A percentile compares a stretch with the other conserved stretches of the same genome.
These are phyloP conservation scores for Orbicella faveolata DNA, from an alignment of 64 coral and sea anemone species.

Conservation along the genomic window DNA sequence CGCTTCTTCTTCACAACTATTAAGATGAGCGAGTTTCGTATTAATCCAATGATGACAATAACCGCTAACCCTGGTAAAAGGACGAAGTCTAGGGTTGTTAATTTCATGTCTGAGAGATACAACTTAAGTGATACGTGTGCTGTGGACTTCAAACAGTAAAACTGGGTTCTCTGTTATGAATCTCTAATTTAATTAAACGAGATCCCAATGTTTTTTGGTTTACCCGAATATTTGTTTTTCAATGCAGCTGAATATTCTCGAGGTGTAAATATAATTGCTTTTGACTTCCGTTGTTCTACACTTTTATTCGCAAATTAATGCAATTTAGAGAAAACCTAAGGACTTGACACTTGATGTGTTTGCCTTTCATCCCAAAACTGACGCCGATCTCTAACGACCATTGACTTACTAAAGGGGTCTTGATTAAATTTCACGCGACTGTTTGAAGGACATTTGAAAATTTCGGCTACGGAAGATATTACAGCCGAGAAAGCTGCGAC, in stretches of 20 bases:
- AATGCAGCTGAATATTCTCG: conserved; percentile 4
- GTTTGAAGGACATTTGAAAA: not conserved
- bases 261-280: not conserved
- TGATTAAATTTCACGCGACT: not conserved
- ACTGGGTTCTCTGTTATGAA: not conserved
- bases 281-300: not conserved
- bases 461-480: not conserved
- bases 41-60: conserved; percentile 27
- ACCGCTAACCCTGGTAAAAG: conserved; percentile 26
- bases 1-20: conserved; percentile 49
- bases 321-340: not conserved
- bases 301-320: not conserved
- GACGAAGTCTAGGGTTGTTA: conserved; percentile 17
- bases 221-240: conserved; percentile 3
- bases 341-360: not conserved
- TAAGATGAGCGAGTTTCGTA: conserved; percentile 45
- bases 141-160: not conserved
- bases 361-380: not conserved
- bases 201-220: not conserved
- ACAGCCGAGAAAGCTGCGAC: not conserved
- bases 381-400: not conserved
- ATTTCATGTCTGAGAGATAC: not conserved
- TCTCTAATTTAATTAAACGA: not conserved
- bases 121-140: not conserved
- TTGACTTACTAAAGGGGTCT: not conserved